Conservation (phyloP, 1,140 invertebrate species). For the Thaumetopoea pityocampa region DNA sequence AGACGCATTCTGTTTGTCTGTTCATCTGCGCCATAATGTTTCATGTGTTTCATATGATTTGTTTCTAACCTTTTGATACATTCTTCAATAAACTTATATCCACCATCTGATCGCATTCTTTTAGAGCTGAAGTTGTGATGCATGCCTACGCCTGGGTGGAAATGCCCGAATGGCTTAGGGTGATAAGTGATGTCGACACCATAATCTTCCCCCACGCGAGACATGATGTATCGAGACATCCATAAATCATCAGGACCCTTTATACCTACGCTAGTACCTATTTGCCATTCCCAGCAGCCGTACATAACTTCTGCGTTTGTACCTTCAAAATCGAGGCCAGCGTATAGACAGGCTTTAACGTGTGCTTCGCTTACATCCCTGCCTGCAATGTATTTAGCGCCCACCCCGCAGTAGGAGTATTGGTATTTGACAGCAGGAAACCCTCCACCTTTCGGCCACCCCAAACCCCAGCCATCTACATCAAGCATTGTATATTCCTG, state of each 20-base stretch:
- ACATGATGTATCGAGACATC: constrained; percentile 90
- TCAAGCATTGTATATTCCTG: constrained; percentile 91
- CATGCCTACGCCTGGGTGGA: constrained; percentile 97
- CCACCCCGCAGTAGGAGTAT: constrained; percentile 89
- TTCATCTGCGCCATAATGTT: constrained; percentile 90
- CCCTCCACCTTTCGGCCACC: constrained; percentile 92
- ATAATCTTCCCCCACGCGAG: constrained; percentile 93
- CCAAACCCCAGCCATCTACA: constrained; percentile 86
- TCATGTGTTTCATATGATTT: constrained; percentile 91
- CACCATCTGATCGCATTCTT: constrained; percentile 89
- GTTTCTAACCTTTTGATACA: constrained; percentile 89
- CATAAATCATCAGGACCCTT: constrained; percentile 92
- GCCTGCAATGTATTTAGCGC: constrained; percentile 93
- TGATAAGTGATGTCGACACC: constrained; percentile 91
- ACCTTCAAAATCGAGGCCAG: constrained; percentile 93
- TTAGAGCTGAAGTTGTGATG: constrained; percentile 95
- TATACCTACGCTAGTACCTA: constrained; percentile 91
- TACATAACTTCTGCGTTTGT: constrained; percentile 98
- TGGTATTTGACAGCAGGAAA: constrained; percentile 79
- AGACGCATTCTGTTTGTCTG: constrained; percentile 90
- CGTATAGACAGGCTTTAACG: constrained; percentile 85
- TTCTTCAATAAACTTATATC: constrained; percentile 83
- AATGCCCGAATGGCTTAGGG: constrained; percentile 92
- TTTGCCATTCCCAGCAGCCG: constrained; percentile 85
- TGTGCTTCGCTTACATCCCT: constrained; percentile 90